Percentiles rank a stretch among this genome's conserved stretches.
phyloP scores from a whole-genome alignment of 2,113 vertebrate species.

The Caretta caretta region DNA sequence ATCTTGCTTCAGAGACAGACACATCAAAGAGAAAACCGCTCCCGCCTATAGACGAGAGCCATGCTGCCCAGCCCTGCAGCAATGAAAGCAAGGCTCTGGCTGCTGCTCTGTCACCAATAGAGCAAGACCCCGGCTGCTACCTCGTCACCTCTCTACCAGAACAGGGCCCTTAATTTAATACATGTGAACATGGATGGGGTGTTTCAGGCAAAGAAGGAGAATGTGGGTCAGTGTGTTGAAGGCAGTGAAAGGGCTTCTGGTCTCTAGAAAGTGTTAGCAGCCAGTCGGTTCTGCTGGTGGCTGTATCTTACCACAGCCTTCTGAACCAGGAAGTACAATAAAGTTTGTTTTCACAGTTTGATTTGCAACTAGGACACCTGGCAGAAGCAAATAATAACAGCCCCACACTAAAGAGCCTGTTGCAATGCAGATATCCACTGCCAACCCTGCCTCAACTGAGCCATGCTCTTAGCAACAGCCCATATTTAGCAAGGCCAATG shows the following conservation, averaged over 20 bases:
- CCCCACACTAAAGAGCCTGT: neutral
- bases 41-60: neutral
- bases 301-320: neutral
- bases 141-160: neutral
- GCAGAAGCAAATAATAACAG: neutral
- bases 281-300: neutral
- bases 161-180: neutral
- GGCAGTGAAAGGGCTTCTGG: neutral
- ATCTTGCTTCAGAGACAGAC: neutral
- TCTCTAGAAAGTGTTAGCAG: neutral
- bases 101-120: neutral
- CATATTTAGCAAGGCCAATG: neutral
- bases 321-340: neutral
- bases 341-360: neutral
- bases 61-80: neutral
- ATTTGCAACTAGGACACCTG: neutral
- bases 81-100: neutral
- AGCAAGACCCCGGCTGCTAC: neutral
- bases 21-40: neutral
- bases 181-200: neutral
- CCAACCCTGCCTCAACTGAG: neutral
- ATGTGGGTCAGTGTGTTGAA: neutral
- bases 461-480: neutral
- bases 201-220: neutral
- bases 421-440: neutral